Evolutionary conservation across 1,140 invertebrate genomes (phyloP).

Genomic region (Drosophila novamexicana): DNA sequence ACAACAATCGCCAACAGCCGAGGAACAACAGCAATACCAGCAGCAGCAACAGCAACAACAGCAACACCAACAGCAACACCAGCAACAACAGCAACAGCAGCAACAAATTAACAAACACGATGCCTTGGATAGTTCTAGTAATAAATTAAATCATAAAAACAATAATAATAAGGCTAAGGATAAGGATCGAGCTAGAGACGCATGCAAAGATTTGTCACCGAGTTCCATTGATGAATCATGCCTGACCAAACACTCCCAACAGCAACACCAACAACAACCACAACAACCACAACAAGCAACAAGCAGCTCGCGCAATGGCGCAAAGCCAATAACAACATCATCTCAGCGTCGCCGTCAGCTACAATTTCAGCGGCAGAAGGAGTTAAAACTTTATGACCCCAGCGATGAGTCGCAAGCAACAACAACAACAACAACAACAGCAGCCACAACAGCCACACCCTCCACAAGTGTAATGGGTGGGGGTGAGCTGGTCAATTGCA

Average conservation of each 20-base stretch:
- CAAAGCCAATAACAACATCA: conserved; percentile 31
- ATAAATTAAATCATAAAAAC: conserved; percentile 76
- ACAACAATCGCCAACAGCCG: conserved; percentile 40
- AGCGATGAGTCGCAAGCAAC: conserved; percentile 44
- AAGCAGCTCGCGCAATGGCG: conserved; percentile 26
- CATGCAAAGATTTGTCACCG: conserved; percentile 56
- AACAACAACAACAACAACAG: neutral
- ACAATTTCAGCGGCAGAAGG: conserved; percentile 71
- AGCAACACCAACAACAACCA: conserved; percentile 8
- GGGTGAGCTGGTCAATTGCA: conserved; percentile 71
- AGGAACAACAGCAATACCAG: conserved; percentile 37
- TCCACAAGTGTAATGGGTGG: conserved; percentile 42
- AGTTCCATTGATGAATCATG: conserved; percentile 67
- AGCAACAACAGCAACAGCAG: conserved; percentile 40
- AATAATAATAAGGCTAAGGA: conserved; percentile 67
- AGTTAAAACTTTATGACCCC: conserved; percentile 71
- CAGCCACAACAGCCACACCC: conserved; percentile 7
- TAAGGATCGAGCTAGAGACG: conserved; percentile 47
- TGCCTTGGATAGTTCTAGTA: conserved; percentile 75
- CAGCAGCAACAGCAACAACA: conserved; percentile 37
- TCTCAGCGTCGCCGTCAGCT: conserved; percentile 67
- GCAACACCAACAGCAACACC: conserved; percentile 39
- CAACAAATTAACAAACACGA: conserved; percentile 60
- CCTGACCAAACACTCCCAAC: conserved; percentile 40
- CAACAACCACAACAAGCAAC: conserved; percentile 1